phyloP scores from a whole-genome alignment of 2,888 invertebrate species.

The Drosophila ezoana region DNA sequence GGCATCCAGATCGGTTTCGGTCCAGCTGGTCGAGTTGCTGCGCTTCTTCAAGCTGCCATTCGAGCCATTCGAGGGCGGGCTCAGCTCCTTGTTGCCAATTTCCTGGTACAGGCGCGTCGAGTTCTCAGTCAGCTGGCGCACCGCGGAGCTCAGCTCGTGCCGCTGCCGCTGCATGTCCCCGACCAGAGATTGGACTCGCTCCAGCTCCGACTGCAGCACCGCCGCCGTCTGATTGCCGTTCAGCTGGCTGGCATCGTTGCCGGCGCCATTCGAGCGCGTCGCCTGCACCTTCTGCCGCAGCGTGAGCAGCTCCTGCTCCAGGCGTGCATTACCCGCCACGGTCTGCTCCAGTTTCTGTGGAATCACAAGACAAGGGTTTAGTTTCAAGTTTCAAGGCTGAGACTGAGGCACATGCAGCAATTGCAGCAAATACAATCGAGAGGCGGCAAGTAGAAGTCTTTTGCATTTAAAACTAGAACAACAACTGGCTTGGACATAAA shows the following conservation, averaged over 20 bases:
- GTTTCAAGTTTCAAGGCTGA: not conserved
- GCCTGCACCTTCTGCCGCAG: conserved; percentile 93
- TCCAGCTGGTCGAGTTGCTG: conserved; percentile 90
- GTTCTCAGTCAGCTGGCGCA: conserved; percentile 93
- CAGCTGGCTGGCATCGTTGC: conserved; percentile 84
- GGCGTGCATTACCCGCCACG: conserved; percentile 94
- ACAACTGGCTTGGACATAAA: not conserved
- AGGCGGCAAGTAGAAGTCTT: conserved; percentile 59
- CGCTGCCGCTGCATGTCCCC: conserved; percentile 94
- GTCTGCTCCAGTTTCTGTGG: conserved; percentile 94
- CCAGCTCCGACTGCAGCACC: conserved; percentile 91
- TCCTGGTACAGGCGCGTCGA: conserved; percentile 89
- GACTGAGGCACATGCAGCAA: conserved; percentile 58
- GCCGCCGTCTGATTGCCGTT: conserved; percentile 86
- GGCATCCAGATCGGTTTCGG: conserved; percentile 95
- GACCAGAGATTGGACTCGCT: conserved; percentile 93
- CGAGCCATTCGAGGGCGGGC: conserved; percentile 51
- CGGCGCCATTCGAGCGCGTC: conserved; percentile 86
- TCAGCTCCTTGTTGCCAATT: conserved; percentile 85
- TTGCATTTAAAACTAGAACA: conserved; percentile 50
- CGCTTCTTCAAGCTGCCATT: conserved; percentile 86
- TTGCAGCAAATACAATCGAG: conserved; percentile 29
- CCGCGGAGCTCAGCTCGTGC: conserved; percentile 93
- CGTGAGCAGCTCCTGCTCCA: conserved; percentile 94
- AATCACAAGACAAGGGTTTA: conserved; percentile 15